These are phyloP conservation scores for Idaea aversata DNA, from an alignment of 2,888 invertebrate species.

Conservation along the genomic window DNA sequence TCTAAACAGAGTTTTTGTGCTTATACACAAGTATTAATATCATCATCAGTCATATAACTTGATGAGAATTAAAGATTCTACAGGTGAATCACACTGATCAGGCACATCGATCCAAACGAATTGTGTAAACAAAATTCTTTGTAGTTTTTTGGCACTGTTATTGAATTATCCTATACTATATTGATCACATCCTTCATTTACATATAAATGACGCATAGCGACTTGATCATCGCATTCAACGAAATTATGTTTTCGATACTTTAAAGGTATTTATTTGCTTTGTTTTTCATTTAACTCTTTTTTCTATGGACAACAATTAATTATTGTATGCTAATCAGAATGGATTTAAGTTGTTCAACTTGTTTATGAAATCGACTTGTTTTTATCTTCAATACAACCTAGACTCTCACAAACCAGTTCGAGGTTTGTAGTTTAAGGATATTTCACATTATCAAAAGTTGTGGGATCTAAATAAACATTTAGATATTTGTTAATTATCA, in stretches of 20 bases:
- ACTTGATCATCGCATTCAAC: conserved; percentile 37
- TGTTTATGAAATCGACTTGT: neutral
- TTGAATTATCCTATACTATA: conserved; percentile 42
- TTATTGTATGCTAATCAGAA: neutral
- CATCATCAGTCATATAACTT: conserved; percentile 1
- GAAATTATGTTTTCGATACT: too few relatives aligned
- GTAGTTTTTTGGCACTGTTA: conserved; percentile 58
- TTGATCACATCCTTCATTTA: conserved; percentile 32
- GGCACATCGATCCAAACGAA: conserved; percentile 8
- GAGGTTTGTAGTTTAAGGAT: neutral
- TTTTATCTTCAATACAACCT: neutral
- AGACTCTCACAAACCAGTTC: neutral
- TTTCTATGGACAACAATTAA: neutral
- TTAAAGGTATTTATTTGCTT: neutral
- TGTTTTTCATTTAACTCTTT: neutral
- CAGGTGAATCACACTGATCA: neutral
- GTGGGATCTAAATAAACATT: neutral
- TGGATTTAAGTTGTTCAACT: neutral
- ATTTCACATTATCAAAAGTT: neutral
- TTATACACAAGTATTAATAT: neutral
- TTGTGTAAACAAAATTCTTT: conserved; percentile 58
- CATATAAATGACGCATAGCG: conserved; percentile 48
- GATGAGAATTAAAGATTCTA: neutral
- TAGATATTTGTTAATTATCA: neutral
- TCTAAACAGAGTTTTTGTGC: neutral